Conservation (phyloP, 2,888 invertebrate genomes). For the Synergus japonicus region DNA sequence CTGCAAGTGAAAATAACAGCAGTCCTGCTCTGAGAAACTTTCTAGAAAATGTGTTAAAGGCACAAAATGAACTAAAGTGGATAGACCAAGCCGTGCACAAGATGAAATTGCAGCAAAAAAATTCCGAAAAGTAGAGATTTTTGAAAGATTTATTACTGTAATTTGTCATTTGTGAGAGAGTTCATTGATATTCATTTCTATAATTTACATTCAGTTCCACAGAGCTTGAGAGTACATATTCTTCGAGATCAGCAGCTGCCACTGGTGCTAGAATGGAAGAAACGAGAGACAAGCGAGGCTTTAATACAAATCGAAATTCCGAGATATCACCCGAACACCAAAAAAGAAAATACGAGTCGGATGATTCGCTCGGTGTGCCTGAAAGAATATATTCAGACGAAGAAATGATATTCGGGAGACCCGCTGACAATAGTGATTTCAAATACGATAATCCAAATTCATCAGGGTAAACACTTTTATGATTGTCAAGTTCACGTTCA, state of each 20-base stretch:
- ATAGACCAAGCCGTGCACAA: slow-evolving; percentile 63
- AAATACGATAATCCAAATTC: neutral
- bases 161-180: neutral
- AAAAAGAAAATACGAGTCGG: neutral
- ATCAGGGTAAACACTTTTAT: neutral
- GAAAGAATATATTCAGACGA: neutral
- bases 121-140: slow-evolving; percentile 1
- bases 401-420: neutral
- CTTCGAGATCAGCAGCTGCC: neutral
- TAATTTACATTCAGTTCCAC: neutral
- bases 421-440: neutral
- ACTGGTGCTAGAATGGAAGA: neutral
- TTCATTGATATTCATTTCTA: neutral
- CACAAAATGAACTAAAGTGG: slow-evolving; percentile 67
- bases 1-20: neutral
- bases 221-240: neutral
- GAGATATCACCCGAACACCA: neutral
- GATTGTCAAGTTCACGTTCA: neutral
- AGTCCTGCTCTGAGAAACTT: slow-evolving; percentile 57
- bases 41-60: slow-evolving; percentile 63
- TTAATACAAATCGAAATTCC: neutral
- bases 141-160: neutral
- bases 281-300: neutral
- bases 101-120: neutral
- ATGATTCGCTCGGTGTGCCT: neutral